A percentile compares a stretch with the other conserved stretches of the same genome.
Conservation (phyloP, 2,797 vertebrate species). For the Clarias platycephalus region DNA sequence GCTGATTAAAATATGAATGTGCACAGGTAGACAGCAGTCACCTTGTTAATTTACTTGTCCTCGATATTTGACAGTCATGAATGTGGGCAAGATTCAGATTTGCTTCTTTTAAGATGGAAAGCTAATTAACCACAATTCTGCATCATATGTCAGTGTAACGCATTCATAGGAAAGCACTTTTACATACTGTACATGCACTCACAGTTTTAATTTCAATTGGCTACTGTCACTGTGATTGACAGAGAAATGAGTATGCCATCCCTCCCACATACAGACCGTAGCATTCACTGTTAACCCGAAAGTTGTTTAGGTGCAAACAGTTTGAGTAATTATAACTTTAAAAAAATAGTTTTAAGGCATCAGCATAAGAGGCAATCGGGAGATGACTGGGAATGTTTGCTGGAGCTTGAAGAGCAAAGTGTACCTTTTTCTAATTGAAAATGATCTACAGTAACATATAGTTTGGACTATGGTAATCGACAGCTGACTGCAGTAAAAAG, state of each 20-base stretch:
- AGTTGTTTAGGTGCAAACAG: too few species aligned
- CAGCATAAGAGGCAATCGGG: too few species aligned
- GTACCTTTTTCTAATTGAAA: too few species aligned
- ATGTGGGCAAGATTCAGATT: not conserved
- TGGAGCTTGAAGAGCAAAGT: too few species aligned
- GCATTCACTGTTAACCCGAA: not conserved
- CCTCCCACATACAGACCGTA: not conserved
- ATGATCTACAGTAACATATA: too few species aligned
- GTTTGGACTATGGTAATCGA: too few species aligned
- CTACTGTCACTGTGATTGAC: not conserved
- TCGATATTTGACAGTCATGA: not conserved
- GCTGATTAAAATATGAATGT: constrained; percentile 1
- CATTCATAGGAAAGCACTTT: not conserved
- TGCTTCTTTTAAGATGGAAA: not conserved
- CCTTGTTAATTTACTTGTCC: not conserved
- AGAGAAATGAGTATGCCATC: not conserved
- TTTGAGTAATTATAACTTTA: too few species aligned
- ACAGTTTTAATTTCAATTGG: not conserved
- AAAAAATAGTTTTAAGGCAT: too few species aligned
- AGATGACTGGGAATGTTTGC: too few species aligned
- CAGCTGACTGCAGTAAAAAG: too few species aligned
- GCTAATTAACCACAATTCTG: not conserved
- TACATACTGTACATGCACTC: not conserved
- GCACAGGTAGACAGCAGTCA: not conserved
- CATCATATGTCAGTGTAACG: not conserved